Evolutionary conservation across 2,113 vertebrate species (phyloP), one percentile per base, ranked within the genome.

Genomic region (Vulpes lagopus): DNA sequence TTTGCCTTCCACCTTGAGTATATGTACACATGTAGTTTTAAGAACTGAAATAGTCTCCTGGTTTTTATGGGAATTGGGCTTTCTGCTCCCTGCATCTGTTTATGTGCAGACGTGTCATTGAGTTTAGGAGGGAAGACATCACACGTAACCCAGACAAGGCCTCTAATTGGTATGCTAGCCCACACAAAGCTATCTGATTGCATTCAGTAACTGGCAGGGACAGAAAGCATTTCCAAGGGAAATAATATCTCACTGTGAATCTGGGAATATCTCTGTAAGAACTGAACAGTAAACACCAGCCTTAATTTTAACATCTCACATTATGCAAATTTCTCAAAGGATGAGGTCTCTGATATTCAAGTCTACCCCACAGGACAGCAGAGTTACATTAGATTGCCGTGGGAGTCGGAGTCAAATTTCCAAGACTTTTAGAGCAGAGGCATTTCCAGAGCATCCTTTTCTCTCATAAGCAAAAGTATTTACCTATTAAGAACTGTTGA

Each of bases 151-250:
- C 93, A 97, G 98, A 97, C 96, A 62, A 30, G 96, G 82, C n/a
- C 51, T 97, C 98, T 99, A 98, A 99, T 99, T 99, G 98, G 98
- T 99, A 98, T 99, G 98, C 98, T 93, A 97, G 98, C 97, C 98
- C 98, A 98, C 67, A 65, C 98, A 96, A 98, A 98, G 98, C 98
- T 98, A 97, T 98, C 98, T 98, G 99, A 98, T 98, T 98, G 98
- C 98, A 98, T 98, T 98, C 97, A 64, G 97, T 96, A 97, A 98
- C 98, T 98, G 98, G 97, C 98, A 98, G 98, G 97, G 97, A 98
- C 97, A 98, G 98, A 97, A 98, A 98, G 97, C 98, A 98, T 98
- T 98, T 99, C 97, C 98, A 97, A 98, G 98, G 98, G 97, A 99
- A 99, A 98, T 99, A 98, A 98, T 98, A 98, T 98, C 98, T 98